These are phyloP conservation scores for Trachelipus rathkii DNA, from an alignment of 1,140 invertebrate genomes.

Conservation along the genomic window DNA sequence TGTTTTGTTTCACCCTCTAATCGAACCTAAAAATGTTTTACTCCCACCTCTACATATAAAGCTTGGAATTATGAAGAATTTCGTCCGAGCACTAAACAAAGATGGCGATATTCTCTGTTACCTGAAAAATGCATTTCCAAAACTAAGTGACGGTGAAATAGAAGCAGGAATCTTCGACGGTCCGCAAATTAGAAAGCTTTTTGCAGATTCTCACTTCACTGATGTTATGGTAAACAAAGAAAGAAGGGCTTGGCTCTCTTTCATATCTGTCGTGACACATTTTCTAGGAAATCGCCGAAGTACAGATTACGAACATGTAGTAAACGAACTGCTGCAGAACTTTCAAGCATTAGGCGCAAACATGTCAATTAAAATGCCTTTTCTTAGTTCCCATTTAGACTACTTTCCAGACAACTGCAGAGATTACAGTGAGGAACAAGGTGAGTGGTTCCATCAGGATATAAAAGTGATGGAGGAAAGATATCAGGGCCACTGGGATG, in stretches of 20 bases:
- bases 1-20: slow-evolving; percentile 23
- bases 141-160: slow-evolving; percentile 39
- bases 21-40: slow-evolving; percentile 32
- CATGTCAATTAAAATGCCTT: slow-evolving; percentile 42
- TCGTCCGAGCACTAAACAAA: slow-evolving; percentile 31
- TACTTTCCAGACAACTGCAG: slow-evolving; percentile 32
- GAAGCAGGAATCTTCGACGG: slow-evolving; percentile 42
- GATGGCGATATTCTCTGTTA: slow-evolving; percentile 13
- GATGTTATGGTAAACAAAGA: slow-evolving; percentile 22
- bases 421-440: not conserved
- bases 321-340: slow-evolving; percentile 28
- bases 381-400: slow-evolving; percentile 36
- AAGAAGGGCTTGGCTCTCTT: slow-evolving; percentile 30
- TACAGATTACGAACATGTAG: slow-evolving; percentile 32
- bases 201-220: slow-evolving; percentile 23
- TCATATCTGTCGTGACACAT: slow-evolving; percentile 29
- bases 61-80: slow-evolving; percentile 41
- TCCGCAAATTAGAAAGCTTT: slow-evolving; percentile 39
- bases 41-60: slow-evolving; percentile 39
- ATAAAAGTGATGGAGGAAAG: slow-evolving; percentile 5
- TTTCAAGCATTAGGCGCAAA: slow-evolving; percentile 23
- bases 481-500: slow-evolving; percentile 1
- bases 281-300: slow-evolving; percentile 36
- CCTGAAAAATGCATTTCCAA: slow-evolving; percentile 36
- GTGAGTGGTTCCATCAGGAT: slow-evolving; percentile 12